Evolutionary conservation across 2,797 vertebrate species (phyloP).

Genomic region (Salmo trutta): DNA sequence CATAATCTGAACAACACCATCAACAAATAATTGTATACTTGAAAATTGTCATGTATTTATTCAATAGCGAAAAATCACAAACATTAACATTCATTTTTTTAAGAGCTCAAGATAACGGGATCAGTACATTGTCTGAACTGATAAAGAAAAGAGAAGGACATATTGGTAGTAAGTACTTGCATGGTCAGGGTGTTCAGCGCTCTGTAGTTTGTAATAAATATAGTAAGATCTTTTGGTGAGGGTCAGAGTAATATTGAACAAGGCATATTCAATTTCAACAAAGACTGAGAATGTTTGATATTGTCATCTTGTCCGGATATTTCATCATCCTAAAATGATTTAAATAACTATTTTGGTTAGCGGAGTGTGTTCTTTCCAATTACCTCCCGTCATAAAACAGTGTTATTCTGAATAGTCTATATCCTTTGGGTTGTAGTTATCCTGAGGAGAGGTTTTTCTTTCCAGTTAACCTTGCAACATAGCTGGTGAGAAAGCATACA

Average conservation of each 20-base stretch:
- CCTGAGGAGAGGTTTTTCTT: constrained; percentile 65
- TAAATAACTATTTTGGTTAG: not conserved
- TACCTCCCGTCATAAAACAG: not conserved
- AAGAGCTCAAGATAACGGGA: constrained; percentile 36
- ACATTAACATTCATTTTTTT: constrained; percentile 70
- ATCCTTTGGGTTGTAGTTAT: constrained; percentile 66
- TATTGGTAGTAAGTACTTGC: constrained; percentile 32
- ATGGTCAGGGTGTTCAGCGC: constrained; percentile 12
- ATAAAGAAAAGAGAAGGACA: constrained; percentile 47
- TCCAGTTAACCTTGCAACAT: constrained; percentile 57
- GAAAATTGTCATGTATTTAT: constrained; percentile 68
- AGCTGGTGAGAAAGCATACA: constrained; percentile 32
- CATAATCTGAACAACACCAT: constrained; percentile 64
- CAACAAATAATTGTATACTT: constrained; percentile 66
- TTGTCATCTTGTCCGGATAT: constrained; percentile 58
- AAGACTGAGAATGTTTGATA: constrained; percentile 15
- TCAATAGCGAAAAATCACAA: constrained; percentile 65
- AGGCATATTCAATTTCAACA: constrained; percentile 15
- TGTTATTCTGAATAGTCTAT: constrained; percentile 25
- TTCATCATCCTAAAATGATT: constrained; percentile 46
- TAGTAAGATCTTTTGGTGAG: not conserved
- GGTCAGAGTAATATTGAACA: constrained; percentile 17
- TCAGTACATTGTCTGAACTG: constrained; percentile 51
- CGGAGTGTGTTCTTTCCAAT: not conserved
- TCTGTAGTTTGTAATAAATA: constrained; percentile 14